These are phyloP conservation scores for Rhynchotus rufescens DNA, from an alignment of 2,797 vertebrate species.

Conservation along the genomic window DNA sequence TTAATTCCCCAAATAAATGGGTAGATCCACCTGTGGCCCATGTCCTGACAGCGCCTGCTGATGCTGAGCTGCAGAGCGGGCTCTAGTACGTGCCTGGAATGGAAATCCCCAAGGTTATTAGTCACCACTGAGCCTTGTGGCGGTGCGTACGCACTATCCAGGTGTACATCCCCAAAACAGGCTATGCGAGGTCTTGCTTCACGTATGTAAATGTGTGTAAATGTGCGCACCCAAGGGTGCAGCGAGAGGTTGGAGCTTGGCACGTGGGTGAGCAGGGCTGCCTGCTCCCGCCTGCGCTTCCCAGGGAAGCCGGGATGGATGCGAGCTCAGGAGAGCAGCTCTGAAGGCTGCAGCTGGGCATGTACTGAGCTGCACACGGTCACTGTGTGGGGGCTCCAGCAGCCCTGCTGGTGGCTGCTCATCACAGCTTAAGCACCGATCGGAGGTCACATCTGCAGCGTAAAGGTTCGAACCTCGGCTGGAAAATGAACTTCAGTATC, in stretches of 20 bases:
- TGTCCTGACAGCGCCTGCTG: neutral
- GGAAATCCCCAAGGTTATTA: conserved; percentile 41
- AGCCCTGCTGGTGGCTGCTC: neutral
- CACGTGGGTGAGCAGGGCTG: neutral
- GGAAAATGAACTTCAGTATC: conserved; percentile 12
- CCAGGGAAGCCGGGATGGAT: neutral
- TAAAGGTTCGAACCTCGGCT: neutral
- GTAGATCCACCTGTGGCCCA: neutral
- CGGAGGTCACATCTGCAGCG: neutral
- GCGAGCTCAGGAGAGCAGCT: neutral
- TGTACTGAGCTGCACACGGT: no score
- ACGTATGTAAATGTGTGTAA: no score
- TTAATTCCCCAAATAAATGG: neutral
- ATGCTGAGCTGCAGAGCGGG: accelerated
- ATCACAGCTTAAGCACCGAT: neutral
- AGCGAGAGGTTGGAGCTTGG: neutral
- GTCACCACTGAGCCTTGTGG: neutral
- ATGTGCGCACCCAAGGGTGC: neutral
- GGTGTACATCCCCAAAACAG: neutral
- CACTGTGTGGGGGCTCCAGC: neutral
- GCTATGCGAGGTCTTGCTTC: neutral
- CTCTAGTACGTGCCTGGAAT: accelerated
- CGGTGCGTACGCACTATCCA: neutral
- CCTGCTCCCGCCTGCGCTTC: neutral
- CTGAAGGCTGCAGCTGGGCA: neutral